These are phyloP conservation scores for Hylia prasina DNA, from an alignment of 2,113 vertebrate species.

Conservation along the genomic window DNA sequence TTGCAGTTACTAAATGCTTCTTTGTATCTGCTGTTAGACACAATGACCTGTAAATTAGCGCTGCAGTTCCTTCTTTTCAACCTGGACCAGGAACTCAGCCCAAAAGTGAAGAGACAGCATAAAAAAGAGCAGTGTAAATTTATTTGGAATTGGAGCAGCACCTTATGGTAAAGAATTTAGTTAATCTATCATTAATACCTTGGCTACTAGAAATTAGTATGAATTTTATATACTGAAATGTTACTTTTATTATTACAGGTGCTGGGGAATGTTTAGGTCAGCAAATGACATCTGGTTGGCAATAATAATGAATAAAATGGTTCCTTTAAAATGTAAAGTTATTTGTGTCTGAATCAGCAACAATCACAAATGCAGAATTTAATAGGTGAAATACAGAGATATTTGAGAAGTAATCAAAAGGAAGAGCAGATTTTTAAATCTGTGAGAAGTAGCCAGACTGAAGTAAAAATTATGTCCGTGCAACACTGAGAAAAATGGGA, in stretches of 20 bases:
- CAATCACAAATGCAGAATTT: neutral
- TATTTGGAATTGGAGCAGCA: neutral
- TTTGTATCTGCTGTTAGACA: neutral
- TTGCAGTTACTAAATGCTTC: neutral
- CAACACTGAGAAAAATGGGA: neutral
- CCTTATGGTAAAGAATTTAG: neutral
- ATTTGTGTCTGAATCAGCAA: neutral
- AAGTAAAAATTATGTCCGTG: neutral
- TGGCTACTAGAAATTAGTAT: neutral
- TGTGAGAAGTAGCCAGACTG: accelerated
- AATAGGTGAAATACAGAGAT: neutral
- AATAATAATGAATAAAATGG: neutral
- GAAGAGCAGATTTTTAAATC: neutral
- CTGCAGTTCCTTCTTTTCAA: neutral
- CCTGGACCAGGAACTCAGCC: accelerated
- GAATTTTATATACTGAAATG: neutral
- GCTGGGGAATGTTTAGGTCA: neutral
- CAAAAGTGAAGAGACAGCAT: neutral
- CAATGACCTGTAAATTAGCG: neutral
- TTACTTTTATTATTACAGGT: neutral
- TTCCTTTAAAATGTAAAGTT: neutral
- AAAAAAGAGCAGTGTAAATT: neutral
- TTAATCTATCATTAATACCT: neutral
- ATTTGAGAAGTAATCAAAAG: neutral
- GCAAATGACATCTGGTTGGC: neutral